Conservation (phyloP, 2,888 invertebrate genomes). For the Brachyopa scutellaris region DNA sequence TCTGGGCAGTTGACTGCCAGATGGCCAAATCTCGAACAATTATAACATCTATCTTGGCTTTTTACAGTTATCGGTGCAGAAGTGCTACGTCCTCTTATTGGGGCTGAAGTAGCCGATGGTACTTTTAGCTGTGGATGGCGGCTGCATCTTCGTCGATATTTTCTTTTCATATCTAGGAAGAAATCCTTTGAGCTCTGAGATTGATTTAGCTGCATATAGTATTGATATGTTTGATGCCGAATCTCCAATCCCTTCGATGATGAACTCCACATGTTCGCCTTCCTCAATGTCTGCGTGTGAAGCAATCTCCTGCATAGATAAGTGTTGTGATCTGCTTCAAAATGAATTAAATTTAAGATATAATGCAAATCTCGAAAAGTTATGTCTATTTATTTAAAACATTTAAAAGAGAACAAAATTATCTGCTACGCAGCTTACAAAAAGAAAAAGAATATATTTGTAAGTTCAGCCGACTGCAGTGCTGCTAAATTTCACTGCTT, state of each 20-base stretch:
- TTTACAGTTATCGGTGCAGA: constrained; percentile 23
- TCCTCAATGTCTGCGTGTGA: constrained; percentile 2
- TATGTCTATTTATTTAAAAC: too few species aligned
- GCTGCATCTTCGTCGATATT: too few species aligned
- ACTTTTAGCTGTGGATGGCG: constrained; percentile 64
- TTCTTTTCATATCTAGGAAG: background rate
- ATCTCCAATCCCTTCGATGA: constrained; percentile 1
- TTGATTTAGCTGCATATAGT: background rate
- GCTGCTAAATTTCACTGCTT: too few species aligned
- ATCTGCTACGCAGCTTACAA: too few species aligned
- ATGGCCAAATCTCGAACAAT: background rate
- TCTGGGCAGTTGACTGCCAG: background rate
- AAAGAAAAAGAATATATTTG: too few species aligned
- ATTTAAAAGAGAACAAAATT: too few species aligned
- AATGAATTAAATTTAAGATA: too few species aligned
- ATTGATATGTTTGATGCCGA: background rate
- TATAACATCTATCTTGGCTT: background rate
- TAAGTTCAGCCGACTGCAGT: too few species aligned
- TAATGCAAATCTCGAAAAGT: too few species aligned
- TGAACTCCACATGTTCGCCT: background rate
- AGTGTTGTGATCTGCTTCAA: too few species aligned
- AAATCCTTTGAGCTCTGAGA: background rate
- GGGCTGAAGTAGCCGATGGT: constrained; percentile 16
- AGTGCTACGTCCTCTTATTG: too few species aligned
- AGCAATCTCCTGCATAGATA: constrained; percentile 5